Evolutionary conservation across 2,113 vertebrate genomes (phyloP).

Genomic region (Cyphomyrus discorhynchus): DNA sequence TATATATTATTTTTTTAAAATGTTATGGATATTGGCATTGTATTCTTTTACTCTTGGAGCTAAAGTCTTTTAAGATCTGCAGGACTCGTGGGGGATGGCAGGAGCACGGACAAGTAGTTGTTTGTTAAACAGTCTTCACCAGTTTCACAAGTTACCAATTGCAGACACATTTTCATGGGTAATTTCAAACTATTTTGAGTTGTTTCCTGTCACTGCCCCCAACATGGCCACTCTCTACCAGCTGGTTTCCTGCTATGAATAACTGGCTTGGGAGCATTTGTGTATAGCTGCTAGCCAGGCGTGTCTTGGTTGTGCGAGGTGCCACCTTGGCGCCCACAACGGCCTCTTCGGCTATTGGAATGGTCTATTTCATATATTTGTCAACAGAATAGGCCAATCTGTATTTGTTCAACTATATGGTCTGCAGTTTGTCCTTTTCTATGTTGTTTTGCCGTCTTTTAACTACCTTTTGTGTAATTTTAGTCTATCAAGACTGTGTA

Average conservation of each 20-base stretch:
- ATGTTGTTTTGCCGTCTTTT: neutral
- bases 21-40: neutral
- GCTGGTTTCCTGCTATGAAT: neutral
- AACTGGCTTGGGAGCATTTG: neutral
- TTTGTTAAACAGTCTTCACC: neutral
- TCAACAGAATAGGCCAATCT: neutral
- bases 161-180: neutral
- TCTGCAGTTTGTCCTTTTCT: neutral
- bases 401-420: neutral
- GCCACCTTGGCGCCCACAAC: neutral
- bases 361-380: neutral
- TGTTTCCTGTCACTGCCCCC: neutral
- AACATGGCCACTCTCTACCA: neutral
- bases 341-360: neutral
- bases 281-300: neutral
- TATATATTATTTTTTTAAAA: neutral
- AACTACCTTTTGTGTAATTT: neutral
- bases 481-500: neutral
- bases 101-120: neutral
- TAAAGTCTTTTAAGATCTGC: neutral
- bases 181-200: neutral
- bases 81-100: neutral
- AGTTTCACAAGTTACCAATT: neutral
- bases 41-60: neutral
- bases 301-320: neutral